Percentiles rank a stretch among this genome's conserved stretches.
Conservation (phyloP, 2,888 invertebrate genomes). For the Artemia sp. region DNA sequence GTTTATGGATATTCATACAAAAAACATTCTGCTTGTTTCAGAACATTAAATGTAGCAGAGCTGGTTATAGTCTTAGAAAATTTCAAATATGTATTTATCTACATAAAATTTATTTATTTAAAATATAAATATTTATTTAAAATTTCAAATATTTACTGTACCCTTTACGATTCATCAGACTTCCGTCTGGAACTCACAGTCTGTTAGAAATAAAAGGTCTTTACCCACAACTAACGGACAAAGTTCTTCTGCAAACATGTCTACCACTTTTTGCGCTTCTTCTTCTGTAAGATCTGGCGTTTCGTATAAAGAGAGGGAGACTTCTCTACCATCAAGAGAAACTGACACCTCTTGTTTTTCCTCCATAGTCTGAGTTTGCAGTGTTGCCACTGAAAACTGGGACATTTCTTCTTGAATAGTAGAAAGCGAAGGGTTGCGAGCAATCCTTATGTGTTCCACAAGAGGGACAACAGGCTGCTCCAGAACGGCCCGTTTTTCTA, state of each 20-base stretch:
- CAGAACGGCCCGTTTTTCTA: conserved; percentile 22
- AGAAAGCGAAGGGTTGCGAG: conserved; percentile 62
- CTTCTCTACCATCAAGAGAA: conserved; percentile 78
- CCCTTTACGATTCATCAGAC: not conserved
- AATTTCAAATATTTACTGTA: not conserved
- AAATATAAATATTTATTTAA: not conserved
- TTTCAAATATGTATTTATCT: too few species aligned
- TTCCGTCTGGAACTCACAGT: not conserved
- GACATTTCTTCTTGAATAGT: conserved; percentile 81
- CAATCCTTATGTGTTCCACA: conserved; percentile 33
- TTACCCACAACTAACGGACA: conserved; percentile 52
- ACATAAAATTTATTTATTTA: too few species aligned
- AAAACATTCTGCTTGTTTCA: too few species aligned
- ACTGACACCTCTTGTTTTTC: conserved; percentile 64
- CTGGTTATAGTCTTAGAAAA: too few species aligned
- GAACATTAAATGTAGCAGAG: too few species aligned
- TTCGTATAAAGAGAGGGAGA: conserved; percentile 74
- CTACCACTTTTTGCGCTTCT: conserved; percentile 74
- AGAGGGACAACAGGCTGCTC: conserved; percentile 22
- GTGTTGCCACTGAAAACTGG: conserved; percentile 49
- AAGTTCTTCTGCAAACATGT: conserved; percentile 83
- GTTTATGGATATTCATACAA: too few species aligned
- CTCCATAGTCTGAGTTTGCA: conserved; percentile 38
- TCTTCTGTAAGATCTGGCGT: conserved; percentile 81
- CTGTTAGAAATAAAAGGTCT: conserved; percentile 15